A percentile compares a stretch with the other conserved stretches of the same genome.
phyloP scores from a whole-genome alignment of 2,113 vertebrate genomes.

The Siniperca chuatsi region DNA sequence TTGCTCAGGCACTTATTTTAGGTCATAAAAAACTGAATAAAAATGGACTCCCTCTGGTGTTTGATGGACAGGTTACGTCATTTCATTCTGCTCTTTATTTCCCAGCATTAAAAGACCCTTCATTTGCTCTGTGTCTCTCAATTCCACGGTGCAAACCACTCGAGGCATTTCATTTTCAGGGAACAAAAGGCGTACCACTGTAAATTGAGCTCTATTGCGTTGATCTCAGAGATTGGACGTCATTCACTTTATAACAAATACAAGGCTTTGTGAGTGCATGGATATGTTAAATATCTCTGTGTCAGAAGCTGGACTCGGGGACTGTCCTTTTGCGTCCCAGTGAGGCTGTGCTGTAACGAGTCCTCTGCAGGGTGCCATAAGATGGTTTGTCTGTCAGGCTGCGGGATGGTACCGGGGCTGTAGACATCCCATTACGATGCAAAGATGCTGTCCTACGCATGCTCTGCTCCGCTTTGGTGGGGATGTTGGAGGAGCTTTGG shows the following conservation, averaged over 20 bases:
- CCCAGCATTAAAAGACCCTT: constrained; percentile 10
- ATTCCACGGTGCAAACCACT: constrained; percentile 24
- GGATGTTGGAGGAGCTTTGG: constrained; percentile 88
- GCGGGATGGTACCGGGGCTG: constrained; percentile 37
- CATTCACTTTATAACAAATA: constrained; percentile 14
- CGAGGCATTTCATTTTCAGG: neutral
- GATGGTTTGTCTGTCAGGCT: constrained; percentile 72
- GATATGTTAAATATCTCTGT: neutral
- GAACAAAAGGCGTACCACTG: constrained; percentile 32
- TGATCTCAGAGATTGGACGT: constrained; percentile 30
- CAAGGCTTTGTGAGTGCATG: constrained; percentile 48
- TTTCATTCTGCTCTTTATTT: constrained; percentile 27
- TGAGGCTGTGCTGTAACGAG: constrained; percentile 83
- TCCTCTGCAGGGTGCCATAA: constrained; percentile 79
- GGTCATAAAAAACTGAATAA: constrained; percentile 26
- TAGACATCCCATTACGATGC: constrained; percentile 78
- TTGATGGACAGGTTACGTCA: constrained; percentile 23
- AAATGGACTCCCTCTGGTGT: constrained; percentile 24
- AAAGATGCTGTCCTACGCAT: constrained; percentile 82
- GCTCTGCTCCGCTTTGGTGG: constrained; percentile 78
- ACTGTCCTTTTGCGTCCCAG: constrained; percentile 85
- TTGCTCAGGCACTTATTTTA: constrained; percentile 79
- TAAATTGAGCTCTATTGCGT: constrained; percentile 67
- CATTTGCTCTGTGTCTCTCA: neutral
- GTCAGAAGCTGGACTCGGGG: constrained; percentile 94